Base-by-base conservation (phyloP, 2,888 invertebrate genomes). In the Herminia tarsipennalis region DNA sequence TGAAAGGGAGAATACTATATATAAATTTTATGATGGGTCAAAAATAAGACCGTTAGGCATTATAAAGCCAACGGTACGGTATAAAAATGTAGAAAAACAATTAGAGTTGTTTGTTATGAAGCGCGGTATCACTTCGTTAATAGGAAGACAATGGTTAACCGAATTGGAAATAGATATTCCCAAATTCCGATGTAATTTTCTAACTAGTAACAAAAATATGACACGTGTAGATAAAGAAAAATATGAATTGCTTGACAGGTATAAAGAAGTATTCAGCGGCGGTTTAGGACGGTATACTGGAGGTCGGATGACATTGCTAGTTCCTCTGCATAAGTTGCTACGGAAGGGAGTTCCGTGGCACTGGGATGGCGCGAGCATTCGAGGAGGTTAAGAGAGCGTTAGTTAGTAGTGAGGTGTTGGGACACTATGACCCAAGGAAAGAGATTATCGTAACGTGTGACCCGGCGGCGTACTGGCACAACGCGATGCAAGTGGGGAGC, bases 141-240 rank as follows among this genome's bases (percentile, higher is more conserved):
- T 63, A n/a, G 57, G 57, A 1, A 34, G 55, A 1, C 59, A 57
- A 22, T 56, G 59, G 49, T 12, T 58, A 8, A 5, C 48, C 0
- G 61, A 62, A 24, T 24, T 62, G 35, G 5, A 17, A 1, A 30
- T 30, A 5, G 6, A 18, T 1, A n/a, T 29, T 5, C 16, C 29
- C 1, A 17, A 1, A 16, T 29, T 16, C 5, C 3, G 20, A 4
- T 4, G 5, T 5, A 4, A 5, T 18, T 4, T 4, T 5, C 20
- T 4, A 4, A 5, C 20, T 4, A 18, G 5, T 18, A 18, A 18
- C 5, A 18, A 3, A 3, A 3, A 18, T 5, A 18, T 18, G 5
- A 18, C 3, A 18, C 5, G 10, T 2, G 2, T 18, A 10, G 5
- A 9, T 18, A 5, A 30, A 5, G 18, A 18, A 14, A 9, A 9